Conservation (phyloP, 2,113 vertebrate genomes). For the Gavialis gangeticus region DNA sequence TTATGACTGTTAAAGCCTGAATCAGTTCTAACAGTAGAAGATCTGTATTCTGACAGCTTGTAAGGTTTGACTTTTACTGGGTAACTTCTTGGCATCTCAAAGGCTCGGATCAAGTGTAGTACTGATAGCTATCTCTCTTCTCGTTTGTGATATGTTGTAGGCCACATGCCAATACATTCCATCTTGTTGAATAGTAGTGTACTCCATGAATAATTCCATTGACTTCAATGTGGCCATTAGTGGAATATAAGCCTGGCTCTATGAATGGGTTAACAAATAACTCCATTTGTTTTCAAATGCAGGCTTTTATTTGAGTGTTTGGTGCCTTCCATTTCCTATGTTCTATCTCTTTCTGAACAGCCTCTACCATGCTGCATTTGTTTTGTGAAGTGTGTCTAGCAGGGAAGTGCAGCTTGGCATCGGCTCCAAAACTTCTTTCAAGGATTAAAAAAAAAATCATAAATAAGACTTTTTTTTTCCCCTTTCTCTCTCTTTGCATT, state of each 20-base stretch:
- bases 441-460: background rate
- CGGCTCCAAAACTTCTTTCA: background rate
- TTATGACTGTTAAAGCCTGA: fast-evolving
- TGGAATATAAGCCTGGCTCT: background rate
- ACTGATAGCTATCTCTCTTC: background rate
- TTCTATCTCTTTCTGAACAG: background rate
- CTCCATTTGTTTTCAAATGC: background rate
- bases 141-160: background rate
- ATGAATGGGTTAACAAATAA: background rate
- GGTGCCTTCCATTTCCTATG: background rate
- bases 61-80: background rate
- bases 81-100: background rate
- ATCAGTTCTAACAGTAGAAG: background rate
- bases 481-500: background rate
- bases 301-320: background rate
- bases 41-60: background rate
- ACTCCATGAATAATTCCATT: background rate
- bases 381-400: background rate
- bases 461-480: background rate
- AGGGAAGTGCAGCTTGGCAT: background rate
- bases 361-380: background rate
- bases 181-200: background rate
- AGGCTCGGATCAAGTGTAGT: background rate
- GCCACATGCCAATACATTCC: background rate
- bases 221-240: background rate